Conservation (phyloP, 2,113 vertebrate species). For the Brachyhypopomus gauderio region DNA sequence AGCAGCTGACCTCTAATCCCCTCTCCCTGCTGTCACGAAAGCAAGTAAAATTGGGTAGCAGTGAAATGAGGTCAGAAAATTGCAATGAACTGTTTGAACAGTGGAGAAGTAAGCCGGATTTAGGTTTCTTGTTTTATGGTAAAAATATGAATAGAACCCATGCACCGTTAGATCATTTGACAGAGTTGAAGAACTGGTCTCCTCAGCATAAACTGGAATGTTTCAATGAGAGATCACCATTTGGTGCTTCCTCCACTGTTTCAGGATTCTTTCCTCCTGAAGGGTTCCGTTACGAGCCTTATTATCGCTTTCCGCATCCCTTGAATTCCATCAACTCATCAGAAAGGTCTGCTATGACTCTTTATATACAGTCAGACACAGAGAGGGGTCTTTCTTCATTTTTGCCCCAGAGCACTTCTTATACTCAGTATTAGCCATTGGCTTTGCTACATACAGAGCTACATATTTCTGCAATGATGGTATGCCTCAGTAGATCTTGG, state of each 20-base stretch:
- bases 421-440: conserved; percentile 74
- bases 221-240: conserved; percentile 5
- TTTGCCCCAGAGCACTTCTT: neutral
- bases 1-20: neutral
- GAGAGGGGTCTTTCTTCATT: conserved; percentile 56
- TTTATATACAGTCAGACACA: conserved; percentile 67
- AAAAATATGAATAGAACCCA: conserved; percentile 23
- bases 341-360: conserved; percentile 57
- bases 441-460: neutral
- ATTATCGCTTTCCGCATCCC: conserved; percentile 53
- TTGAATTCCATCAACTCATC: conserved; percentile 34
- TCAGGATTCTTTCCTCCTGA: conserved; percentile 37
- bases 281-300: conserved; percentile 53
- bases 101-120: conserved; percentile 34
- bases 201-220: conserved; percentile 44
- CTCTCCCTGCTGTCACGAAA: conserved; percentile 43
- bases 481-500: no score
- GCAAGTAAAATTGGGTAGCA: conserved; percentile 29
- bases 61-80: conserved; percentile 38
- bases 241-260: conserved; percentile 5
- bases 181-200: conserved; percentile 31
- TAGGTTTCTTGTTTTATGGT: conserved; percentile 44
- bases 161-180: conserved; percentile 14
- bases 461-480: neutral
- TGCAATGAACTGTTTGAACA: conserved; percentile 53